Base-by-base conservation (phyloP, 1,140 invertebrate species). In the Brachionus sp. region DNA sequence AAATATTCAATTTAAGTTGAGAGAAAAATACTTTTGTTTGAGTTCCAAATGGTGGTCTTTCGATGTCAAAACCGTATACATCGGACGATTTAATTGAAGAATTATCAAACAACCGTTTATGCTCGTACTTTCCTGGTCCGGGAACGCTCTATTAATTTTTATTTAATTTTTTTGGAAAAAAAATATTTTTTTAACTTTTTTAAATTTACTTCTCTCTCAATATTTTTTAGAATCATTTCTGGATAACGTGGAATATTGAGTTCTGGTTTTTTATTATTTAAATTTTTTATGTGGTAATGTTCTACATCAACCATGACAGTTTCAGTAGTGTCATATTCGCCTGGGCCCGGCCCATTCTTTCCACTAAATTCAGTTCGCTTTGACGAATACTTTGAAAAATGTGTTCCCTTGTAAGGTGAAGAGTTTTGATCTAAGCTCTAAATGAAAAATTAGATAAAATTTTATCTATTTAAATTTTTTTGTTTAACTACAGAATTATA, bases 41-140 rank as follows among this genome's bases (percentile, higher is more conserved):
- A 77, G 86, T 86, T 84, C 87, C 84, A 84, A 89, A 89, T 29
- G 88, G 88, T n/a, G 88, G 88, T 83, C 88, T 87, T 83, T 89
- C 88, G 16, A 88, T 86, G 85, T 88, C 88, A 35, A 88, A 86
- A 13, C 88, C 87, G 33, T 88, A 87, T 62, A 86, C 86, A 77
- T 88, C 88, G 25, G 88, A 29, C 0, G 46, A 80, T 84, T 87
- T 88, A 3, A 86, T 85, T 1, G 85, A 84, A 78, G 84, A 82
- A n/a, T 84, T 84, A 13, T 88, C 86, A 87, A 89, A 89, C 10
- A 84, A 83, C 35, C 88, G 85, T 70, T 86, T 86, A 16, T 87
- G 85, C 44, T 88, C 86, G 86, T 89, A 89, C 77, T 87, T 87
- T 5, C 88, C 88, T 82, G 88, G 88, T 3, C 88, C 88, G 10